Percentiles rank a stretch among this genome's conserved stretches.
Conservation (phyloP, 37 sponge, comb jelly and placozoan genomes). For the Corticium candelabrum region DNA sequence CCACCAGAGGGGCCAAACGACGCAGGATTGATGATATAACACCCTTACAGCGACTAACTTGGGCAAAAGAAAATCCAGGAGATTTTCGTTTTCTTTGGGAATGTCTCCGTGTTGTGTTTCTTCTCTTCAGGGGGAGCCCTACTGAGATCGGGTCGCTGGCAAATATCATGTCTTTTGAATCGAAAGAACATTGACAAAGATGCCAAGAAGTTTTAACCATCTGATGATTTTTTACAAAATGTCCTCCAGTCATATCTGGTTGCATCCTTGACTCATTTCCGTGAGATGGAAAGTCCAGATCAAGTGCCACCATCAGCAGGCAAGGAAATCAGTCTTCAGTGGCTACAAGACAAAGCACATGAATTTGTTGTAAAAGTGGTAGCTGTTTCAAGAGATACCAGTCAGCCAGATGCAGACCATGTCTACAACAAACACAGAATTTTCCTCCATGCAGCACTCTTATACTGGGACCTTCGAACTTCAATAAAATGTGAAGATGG, state of each 20-base stretch:
- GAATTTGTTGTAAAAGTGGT: background rate
- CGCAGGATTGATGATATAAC: background rate
- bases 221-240: slow-evolving; percentile 16
- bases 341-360: slow-evolving; percentile 12
- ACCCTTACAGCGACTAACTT: background rate
- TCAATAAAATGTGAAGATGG: slow-evolving; percentile 11
- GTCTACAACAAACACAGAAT: background rate
- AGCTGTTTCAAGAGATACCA: background rate
- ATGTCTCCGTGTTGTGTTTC: slow-evolving; percentile 12
- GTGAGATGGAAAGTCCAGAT: background rate
- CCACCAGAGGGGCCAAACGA: slow-evolving; percentile 2
- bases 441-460: slow-evolving; percentile 5
- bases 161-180: slow-evolving; percentile 1
- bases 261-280: background rate
- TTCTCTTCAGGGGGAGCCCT: slow-evolving; percentile 14
- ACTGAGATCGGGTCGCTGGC: slow-evolving; percentile 13
- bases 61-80: slow-evolving; percentile 24
- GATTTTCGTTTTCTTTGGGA: slow-evolving; percentile 17
- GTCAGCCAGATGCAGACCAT: slow-evolving; percentile 1
- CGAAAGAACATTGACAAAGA: background rate
- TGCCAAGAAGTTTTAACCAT: slow-evolving; percentile 9
- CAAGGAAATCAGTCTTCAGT: background rate
- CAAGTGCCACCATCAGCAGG: background rate
- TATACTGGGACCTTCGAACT: slow-evolving; percentile 8
- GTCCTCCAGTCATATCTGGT: slow-evolving; percentile 13